These are phyloP conservation scores for Folsomia manolachei DNA, from an alignment of 2,888 invertebrate genomes.

Conservation along the genomic window DNA sequence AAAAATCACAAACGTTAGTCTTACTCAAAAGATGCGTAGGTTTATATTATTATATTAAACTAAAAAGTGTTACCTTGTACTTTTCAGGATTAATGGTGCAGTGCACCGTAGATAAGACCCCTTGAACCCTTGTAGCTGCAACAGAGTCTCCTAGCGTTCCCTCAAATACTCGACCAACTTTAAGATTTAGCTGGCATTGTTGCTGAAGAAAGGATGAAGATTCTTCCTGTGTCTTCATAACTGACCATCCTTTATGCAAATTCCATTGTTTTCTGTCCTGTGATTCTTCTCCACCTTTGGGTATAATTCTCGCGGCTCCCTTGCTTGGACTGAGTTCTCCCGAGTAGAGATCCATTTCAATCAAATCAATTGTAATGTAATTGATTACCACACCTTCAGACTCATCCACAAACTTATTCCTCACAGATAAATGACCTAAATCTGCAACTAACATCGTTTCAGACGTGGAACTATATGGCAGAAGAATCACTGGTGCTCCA, in stretches of 20 bases:
- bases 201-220: slow-evolving; percentile 74
- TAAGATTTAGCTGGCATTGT: slow-evolving; percentile 74
- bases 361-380: slow-evolving; percentile 63
- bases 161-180: slow-evolving; percentile 74
- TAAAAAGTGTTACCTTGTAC: slow-evolving; percentile 69
- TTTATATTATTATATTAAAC: too few species aligned
- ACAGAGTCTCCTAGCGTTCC: slow-evolving; percentile 55
- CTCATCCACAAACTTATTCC: slow-evolving; percentile 65
- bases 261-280: slow-evolving; percentile 45
- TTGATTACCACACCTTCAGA: slow-evolving; percentile 31
- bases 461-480: slow-evolving; percentile 79
- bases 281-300: too few species aligned
- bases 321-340: slow-evolving; percentile 51
- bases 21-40: not conserved
- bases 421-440: slow-evolving; percentile 72
- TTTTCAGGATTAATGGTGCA: slow-evolving; percentile 77
- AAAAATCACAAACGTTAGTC: slow-evolving; percentile 8
- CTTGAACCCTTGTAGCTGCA: slow-evolving; percentile 78
- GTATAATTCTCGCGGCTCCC: not conserved
- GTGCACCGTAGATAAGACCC: slow-evolving; percentile 79
- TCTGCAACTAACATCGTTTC: slow-evolving; percentile 76
- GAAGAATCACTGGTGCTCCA: slow-evolving; percentile 75
- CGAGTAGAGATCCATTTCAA: slow-evolving; percentile 73
- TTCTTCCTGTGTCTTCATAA: slow-evolving; percentile 59
- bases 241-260: slow-evolving; percentile 58